These are phyloP conservation scores for Haliaeetus leucogaster DNA, from an alignment of 2,113 vertebrate genomes.

Conservation along the genomic window DNA sequence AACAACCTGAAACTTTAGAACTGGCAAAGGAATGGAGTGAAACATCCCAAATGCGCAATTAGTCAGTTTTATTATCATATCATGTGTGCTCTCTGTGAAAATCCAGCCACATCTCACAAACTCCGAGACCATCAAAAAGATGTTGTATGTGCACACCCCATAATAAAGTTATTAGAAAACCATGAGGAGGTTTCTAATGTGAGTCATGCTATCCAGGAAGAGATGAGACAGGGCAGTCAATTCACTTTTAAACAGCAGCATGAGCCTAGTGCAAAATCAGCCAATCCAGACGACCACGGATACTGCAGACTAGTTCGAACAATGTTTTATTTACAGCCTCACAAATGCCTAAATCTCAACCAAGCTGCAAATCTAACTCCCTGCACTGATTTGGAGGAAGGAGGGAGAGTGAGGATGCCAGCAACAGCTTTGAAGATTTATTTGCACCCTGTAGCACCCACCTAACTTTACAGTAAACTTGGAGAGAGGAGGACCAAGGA, in stretches of 20 bases:
- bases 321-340: background rate
- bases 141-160: background rate
- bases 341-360: background rate
- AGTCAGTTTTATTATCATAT: background rate
- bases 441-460: background rate
- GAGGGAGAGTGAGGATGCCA: background rate
- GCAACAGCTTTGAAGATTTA: background rate
- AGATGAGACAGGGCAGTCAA: background rate
- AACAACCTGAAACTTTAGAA: background rate
- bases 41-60: background rate
- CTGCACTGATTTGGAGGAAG: background rate
- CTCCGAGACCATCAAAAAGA: background rate
- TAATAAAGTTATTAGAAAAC: background rate
- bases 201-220: background rate
- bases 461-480: background rate
- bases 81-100: background rate
- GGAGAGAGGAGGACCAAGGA: background rate
- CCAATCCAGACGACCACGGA: background rate
- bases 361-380: background rate
- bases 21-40: background rate
- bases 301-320: background rate
- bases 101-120: background rate
- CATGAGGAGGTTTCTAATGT: background rate
- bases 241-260: background rate
- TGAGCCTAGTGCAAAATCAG: background rate